Percentiles rank a stretch among this genome's conserved stretches.
Evolutionary conservation across 2,113 vertebrate species (phyloP).

Genomic region (Trichomycterus rosablanca): DNA sequence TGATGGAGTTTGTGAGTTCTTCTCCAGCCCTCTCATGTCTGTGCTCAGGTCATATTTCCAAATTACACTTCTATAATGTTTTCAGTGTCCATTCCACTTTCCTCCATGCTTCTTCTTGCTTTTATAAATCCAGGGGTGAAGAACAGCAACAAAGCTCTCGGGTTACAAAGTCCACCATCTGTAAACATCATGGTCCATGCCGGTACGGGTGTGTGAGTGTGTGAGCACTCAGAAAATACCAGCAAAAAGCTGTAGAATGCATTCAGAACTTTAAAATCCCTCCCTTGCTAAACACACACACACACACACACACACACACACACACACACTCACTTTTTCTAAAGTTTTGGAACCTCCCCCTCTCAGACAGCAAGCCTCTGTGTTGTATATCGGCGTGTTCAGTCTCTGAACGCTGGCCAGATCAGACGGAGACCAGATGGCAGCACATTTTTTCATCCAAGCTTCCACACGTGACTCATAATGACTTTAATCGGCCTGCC

Average conservation of each 20-base stretch:
- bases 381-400: constrained; percentile 9
- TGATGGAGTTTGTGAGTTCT: constrained; percentile 26
- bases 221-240: neutral
- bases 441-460: neutral
- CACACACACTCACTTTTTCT: neutral
- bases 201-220: neutral
- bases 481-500: neutral
- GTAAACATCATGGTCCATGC: constrained; percentile 1
- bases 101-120: neutral
- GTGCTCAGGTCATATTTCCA: too few species aligned
- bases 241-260: neutral
- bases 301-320: neutral
- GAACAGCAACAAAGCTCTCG: neutral
- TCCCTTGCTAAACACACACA: neutral
- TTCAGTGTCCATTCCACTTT: too few species aligned
- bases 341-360: constrained; percentile 10
- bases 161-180: constrained; percentile 16
- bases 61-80: neutral
- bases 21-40: neutral
- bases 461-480: neutral
- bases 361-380: constrained; percentile 4
- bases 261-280: constrained; percentile 13
- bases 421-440: constrained; percentile 18
- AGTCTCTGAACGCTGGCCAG: neutral
- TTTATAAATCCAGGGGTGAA: neutral